A percentile compares a stretch with the other conserved stretches of the same genome.
phyloP scores from a whole-genome alignment of 2,797 vertebrate species.

The Sardinella longiceps region DNA sequence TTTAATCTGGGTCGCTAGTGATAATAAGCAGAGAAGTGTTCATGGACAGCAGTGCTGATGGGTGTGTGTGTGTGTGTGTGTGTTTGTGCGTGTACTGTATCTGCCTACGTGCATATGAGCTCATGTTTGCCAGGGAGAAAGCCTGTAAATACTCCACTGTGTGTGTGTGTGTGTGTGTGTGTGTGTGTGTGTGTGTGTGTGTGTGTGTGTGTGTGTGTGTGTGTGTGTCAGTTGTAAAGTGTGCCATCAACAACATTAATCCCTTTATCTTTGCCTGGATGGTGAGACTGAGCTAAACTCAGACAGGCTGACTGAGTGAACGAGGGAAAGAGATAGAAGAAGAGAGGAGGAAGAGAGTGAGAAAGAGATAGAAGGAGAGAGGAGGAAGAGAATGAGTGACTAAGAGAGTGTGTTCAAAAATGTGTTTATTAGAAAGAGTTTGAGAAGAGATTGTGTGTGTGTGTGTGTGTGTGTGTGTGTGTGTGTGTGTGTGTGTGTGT shows the following conservation, averaged over 20 bases:
- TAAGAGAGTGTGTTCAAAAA: background rate
- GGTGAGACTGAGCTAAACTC: background rate
- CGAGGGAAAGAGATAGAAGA: background rate
- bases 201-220: background rate
- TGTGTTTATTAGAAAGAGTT: background rate
- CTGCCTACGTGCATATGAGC: too few relatives aligned
- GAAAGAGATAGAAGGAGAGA: background rate
- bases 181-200: background rate
- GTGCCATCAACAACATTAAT: background rate
- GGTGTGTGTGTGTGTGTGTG: background rate
- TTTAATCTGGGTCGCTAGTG: background rate
- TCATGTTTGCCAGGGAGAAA: too few relatives aligned
- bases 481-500: background rate
- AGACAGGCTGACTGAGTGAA: background rate
- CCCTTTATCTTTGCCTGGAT: background rate
- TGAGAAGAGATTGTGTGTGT: background rate
- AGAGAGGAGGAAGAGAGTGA: background rate
- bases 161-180: background rate
- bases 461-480: background rate
- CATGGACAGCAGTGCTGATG: background rate
- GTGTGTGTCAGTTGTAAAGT: background rate
- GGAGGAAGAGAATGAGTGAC: background rate
- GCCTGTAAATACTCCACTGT: background rate
- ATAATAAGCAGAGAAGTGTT: conserved; percentile 7
- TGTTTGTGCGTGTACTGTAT: background rate